Conservation (phyloP, 2,797 vertebrate genomes). For the Schizopygopsis malacanthus region DNA sequence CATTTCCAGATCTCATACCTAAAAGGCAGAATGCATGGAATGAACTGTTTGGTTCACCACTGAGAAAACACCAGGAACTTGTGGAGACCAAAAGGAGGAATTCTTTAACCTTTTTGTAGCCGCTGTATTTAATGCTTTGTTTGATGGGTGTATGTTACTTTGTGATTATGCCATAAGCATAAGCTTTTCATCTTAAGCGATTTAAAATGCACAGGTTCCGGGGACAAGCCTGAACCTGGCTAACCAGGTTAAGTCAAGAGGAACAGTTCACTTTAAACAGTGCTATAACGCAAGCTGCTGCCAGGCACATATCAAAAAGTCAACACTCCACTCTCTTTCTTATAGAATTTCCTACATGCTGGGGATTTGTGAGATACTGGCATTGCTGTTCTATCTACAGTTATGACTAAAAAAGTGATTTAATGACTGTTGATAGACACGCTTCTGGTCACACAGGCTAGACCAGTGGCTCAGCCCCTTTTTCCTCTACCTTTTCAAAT, state of each 20-base stretch:
- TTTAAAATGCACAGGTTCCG: not conserved
- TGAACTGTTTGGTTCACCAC: not conserved
- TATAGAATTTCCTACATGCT: not conserved
- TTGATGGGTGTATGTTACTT: not conserved
- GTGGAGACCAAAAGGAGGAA: not conserved
- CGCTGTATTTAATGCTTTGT: not conserved
- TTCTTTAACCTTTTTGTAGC: not conserved
- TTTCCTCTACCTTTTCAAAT: not conserved
- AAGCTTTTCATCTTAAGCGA: not conserved
- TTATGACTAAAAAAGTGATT: not conserved
- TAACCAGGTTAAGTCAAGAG: conserved; percentile 15
- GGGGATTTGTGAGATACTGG: not conserved
- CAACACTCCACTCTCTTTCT: conserved; percentile 10
- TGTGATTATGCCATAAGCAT: conserved; percentile 13
- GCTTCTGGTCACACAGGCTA: not conserved
- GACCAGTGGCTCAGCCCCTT: not conserved
- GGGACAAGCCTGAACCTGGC: conserved; percentile 10
- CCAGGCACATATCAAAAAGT: conserved; percentile 22
- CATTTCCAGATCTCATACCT: conserved; percentile 29
- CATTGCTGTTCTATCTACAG: conserved; percentile 7
- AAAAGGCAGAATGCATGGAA: conserved; percentile 36
- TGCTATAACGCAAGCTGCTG: not conserved
- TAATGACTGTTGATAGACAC: conserved; percentile 5
- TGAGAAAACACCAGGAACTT: conserved; percentile 25
- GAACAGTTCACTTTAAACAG: not conserved